Evolutionary conservation across 2,888 invertebrate genomes (phyloP).

Genomic region (Oligia fasciuncula): DNA sequence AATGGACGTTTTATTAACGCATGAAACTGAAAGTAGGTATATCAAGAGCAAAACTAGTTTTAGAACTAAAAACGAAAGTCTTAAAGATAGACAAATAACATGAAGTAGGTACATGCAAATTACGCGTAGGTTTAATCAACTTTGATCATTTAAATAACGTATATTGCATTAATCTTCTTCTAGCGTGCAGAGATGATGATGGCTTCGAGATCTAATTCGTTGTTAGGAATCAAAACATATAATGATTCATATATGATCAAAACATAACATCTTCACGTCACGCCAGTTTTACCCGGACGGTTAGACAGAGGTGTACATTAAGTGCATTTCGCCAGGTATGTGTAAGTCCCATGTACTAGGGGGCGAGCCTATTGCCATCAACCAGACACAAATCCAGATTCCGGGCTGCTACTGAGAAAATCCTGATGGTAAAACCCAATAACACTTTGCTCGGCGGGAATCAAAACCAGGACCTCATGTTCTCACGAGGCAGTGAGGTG

Average conservation of each 20-base stretch:
- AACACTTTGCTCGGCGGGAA: neutral
- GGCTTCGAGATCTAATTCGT: too few species aligned
- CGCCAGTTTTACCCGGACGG: neutral
- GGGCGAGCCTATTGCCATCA: neutral
- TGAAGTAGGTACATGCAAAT: conserved; percentile 44
- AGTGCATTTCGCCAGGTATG: too few species aligned
- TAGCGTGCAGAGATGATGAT: too few species aligned
- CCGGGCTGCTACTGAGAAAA: neutral
- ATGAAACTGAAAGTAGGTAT: conserved; percentile 57
- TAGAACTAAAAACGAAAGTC: conserved; percentile 59
- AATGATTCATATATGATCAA: neutral
- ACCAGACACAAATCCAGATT: neutral
- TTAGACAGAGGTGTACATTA: neutral
- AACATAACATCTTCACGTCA: neutral
- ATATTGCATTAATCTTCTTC: too few species aligned
- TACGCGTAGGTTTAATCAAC: conserved; percentile 27
- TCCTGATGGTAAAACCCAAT: neutral
- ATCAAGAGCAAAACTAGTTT: conserved; percentile 53
- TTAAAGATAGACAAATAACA: conserved; percentile 42
- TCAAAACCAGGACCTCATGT: neutral
- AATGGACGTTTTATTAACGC: conserved; percentile 30
- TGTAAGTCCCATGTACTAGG: too few species aligned
- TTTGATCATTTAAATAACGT: neutral
- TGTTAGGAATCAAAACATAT: neutral
- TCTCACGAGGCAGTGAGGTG: neutral